Conservation (phyloP, 2,113 vertebrate species). For the Cercocebus atys region DNA sequence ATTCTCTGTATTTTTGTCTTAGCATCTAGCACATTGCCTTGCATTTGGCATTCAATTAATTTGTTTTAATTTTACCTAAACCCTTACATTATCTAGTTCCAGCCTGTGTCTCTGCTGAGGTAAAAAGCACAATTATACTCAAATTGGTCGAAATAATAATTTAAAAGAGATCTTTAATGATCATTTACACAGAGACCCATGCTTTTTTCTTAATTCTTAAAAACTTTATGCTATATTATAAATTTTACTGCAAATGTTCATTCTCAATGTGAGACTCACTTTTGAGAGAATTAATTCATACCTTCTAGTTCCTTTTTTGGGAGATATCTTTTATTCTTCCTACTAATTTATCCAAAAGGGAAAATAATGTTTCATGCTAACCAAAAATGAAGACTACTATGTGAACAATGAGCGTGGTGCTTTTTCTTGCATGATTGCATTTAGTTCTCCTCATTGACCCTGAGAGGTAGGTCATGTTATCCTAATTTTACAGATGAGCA, state of each 20-base stretch:
- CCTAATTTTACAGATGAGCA: background rate
- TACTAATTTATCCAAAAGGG: background rate
- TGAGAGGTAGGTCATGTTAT: background rate
- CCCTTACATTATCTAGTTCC: background rate
- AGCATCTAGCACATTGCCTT: background rate
- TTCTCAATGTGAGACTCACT: background rate
- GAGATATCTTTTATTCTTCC: background rate
- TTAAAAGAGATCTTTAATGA: background rate
- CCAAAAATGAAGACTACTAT: background rate
- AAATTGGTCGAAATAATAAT: background rate
- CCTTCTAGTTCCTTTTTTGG: background rate
- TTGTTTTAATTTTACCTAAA: constrained; percentile 19
- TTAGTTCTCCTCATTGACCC: background rate
- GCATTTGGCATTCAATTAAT: background rate
- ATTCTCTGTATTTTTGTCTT: background rate
- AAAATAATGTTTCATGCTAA: background rate
- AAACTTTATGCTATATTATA: background rate
- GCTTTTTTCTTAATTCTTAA: background rate
- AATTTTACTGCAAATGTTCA: background rate
- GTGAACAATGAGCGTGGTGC: background rate
- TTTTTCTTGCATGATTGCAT: background rate
- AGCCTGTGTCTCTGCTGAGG: background rate
- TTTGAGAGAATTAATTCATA: background rate
- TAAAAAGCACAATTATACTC: background rate
- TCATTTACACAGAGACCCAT: background rate